Percentiles rank a stretch among this genome's conserved stretches.
Evolutionary conservation across 2,888 invertebrate genomes (phyloP).

Genomic region (Hirtodrosophila histrioides): DNA sequence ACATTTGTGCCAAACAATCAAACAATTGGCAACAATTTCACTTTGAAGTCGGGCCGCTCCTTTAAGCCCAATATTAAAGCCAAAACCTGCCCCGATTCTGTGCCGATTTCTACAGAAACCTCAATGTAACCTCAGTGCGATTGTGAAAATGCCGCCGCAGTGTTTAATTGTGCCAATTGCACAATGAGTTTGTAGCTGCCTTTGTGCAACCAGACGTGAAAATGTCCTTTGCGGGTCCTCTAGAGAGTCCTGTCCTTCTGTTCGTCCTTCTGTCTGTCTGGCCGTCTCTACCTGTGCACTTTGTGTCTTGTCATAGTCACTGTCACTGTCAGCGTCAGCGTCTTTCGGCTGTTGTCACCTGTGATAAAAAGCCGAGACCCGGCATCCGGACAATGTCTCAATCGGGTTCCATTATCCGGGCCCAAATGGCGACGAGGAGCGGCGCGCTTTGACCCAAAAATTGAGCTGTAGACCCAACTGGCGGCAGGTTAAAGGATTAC

Average conservation of each 20-base stretch:
- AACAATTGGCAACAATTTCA: conserved; percentile 66
- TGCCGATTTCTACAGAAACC: conserved; percentile 57
- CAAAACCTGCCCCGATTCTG: conserved; percentile 43
- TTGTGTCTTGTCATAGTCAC: conserved; percentile 2
- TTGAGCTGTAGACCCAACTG: conserved; percentile 43
- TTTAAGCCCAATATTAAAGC: conserved; percentile 22
- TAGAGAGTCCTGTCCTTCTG: conserved; percentile 19
- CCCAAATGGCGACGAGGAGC: conserved; percentile 38
- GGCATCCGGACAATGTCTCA: conserved; percentile 56
- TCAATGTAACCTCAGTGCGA: conserved; percentile 5
- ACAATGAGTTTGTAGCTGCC: conserved; percentile 56
- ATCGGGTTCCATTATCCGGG: conserved; percentile 43
- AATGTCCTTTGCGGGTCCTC: conserved; percentile 72
- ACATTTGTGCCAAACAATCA: conserved; percentile 79
- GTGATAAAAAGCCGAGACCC: conserved; percentile 35
- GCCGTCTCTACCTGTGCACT: conserved; percentile 55
- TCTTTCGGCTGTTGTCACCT: conserved; percentile 48
- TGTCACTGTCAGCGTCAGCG: conserved; percentile 7
- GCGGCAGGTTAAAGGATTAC: conserved; percentile 79
- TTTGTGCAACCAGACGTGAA: conserved; percentile 69
- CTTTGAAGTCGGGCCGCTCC: conserved; percentile 51
- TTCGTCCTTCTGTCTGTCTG: neutral
- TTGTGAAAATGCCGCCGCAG: conserved; percentile 32
- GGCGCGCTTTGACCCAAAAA: conserved; percentile 63
- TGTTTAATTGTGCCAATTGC: conserved; percentile 79